Evolutionary conservation across 2,113 vertebrate species (phyloP), one percentile per base, ranked within the genome.

Genomic region (Malurus alboscapulatus): DNA sequence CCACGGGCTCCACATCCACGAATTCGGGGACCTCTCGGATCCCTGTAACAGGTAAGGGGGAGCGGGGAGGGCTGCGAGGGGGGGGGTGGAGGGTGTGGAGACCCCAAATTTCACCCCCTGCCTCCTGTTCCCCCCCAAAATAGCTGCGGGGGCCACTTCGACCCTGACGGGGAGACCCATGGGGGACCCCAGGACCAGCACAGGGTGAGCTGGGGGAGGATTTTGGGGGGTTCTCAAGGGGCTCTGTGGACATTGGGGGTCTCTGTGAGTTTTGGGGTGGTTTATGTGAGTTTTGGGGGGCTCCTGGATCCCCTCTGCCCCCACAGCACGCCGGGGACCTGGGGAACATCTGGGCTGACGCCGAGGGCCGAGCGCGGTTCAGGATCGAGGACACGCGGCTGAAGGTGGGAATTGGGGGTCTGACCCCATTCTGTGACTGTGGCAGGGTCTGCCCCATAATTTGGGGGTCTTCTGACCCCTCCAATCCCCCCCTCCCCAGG

Each of bases 131-230:
- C 38, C 42, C 88, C 53, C 73, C n/a, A 27, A 75, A 62, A 44
- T 96, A 99, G 99, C 85, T 99, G 99, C 88, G 99, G 99, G 15
- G 98, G 98, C 26, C 99, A 99, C 95, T 99, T 97, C 81, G 98
- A 99, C 91, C 99, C 99, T 2, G 97, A 97, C 48, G 97, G 98
- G n/a, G 97, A 84, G 45, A 94, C 93, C 36, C 99, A 99, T 3
- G 98, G 99, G 6, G 97, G 97, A 27, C 98, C 98, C 6, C 92
- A 95, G 84, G 98, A 99, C 74, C 36, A 95, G 18, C 97, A 99
- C 19, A 96, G 98, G 98, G 99, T 99, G 97, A 97, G 97, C 85
- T 10, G 6, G 61, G 7, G 9, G 36, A 36, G 32, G 47, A 6
- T 47, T 20, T 47, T 47, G 22, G 48, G 48, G 36, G 36, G 36